Evolutionary conservation across 1,140 invertebrate genomes (phyloP).

Genomic region (Dryas iulia): DNA sequence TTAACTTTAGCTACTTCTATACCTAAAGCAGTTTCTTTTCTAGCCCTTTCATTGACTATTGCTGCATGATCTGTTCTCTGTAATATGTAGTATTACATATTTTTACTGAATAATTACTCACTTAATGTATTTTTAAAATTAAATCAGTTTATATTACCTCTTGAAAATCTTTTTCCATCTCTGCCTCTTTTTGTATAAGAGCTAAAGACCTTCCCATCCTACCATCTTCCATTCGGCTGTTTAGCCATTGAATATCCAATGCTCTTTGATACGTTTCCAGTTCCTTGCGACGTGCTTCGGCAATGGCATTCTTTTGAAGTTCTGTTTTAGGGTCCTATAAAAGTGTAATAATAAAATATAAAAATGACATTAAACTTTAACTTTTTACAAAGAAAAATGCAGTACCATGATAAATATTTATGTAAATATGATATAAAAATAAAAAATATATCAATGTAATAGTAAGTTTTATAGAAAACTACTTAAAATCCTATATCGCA

Average conservation of each 20-base stretch:
- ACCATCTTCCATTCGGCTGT: slow-evolving; percentile 68
- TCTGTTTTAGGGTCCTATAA: slow-evolving; percentile 62
- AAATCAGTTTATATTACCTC: slow-evolving; percentile 51
- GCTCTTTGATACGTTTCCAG: slow-evolving; percentile 57
- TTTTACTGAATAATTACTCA: too few species aligned
- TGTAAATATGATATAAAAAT: background rate
- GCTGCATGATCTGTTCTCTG: slow-evolving; percentile 73
- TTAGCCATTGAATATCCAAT: slow-evolving; percentile 66
- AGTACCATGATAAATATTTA: slow-evolving; percentile 6
- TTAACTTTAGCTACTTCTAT: slow-evolving; percentile 53
- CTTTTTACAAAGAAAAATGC: background rate
- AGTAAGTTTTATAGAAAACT: background rate
- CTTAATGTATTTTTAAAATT: too few species aligned
- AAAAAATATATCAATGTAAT: background rate
- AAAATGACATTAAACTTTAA: background rate
- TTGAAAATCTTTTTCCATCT: slow-evolving; percentile 70
- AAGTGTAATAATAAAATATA: background rate
- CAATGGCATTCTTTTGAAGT: slow-evolving; percentile 59
- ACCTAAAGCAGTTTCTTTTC: slow-evolving; percentile 55
- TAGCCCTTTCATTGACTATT: slow-evolving; percentile 57
- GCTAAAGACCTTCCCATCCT: slow-evolving; percentile 64
- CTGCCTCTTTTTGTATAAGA: slow-evolving; percentile 58
- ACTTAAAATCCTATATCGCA: background rate
- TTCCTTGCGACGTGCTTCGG: slow-evolving; percentile 49
- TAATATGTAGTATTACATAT: too few species aligned